These are phyloP conservation scores for Dolichomitus sp. DNA, from an alignment of 2,888 invertebrate species.

Conservation along the genomic window DNA sequence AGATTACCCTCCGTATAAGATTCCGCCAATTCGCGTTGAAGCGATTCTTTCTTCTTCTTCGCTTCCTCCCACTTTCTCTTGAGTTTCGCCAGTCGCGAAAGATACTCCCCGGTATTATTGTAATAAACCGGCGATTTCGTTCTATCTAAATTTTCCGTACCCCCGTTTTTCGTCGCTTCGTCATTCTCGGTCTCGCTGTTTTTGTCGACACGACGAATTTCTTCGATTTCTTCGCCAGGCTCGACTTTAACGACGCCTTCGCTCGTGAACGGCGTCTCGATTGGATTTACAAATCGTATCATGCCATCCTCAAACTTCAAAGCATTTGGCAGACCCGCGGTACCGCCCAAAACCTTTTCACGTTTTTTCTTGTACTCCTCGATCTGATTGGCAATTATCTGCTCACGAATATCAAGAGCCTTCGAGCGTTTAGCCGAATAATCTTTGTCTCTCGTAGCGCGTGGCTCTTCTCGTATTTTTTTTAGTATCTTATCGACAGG, in stretches of 20 bases:
- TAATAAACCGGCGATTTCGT: slow-evolving; percentile 2
- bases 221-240: slow-evolving; percentile 40
- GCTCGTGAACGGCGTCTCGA: slow-evolving; percentile 12
- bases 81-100: slow-evolving; percentile 73
- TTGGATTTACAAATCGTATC: slow-evolving; percentile 66
- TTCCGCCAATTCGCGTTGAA: slow-evolving; percentile 74
- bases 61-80: slow-evolving; percentile 79
- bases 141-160: neutral
- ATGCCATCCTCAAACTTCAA: slow-evolving; percentile 70
- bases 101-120: slow-evolving; percentile 73
- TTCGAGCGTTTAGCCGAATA: slow-evolving; percentile 74
- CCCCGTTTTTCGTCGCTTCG: neutral
- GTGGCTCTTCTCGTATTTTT: slow-evolving; percentile 73
- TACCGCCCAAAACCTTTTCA: slow-evolving; percentile 80
- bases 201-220: slow-evolving; percentile 7
- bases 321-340: slow-evolving; percentile 55
- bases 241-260: slow-evolving; percentile 44
- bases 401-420: slow-evolving; percentile 77
- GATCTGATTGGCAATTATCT: slow-evolving; percentile 84
- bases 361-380: slow-evolving; percentile 84
- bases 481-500: slow-evolving; percentile 64
- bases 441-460: slow-evolving; percentile 76
- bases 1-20: slow-evolving; percentile 77
- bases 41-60: slow-evolving; percentile 76
- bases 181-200: neutral